Conservation (phyloP, 2,797 vertebrate species). For the Dromococcyx pavoninus region DNA sequence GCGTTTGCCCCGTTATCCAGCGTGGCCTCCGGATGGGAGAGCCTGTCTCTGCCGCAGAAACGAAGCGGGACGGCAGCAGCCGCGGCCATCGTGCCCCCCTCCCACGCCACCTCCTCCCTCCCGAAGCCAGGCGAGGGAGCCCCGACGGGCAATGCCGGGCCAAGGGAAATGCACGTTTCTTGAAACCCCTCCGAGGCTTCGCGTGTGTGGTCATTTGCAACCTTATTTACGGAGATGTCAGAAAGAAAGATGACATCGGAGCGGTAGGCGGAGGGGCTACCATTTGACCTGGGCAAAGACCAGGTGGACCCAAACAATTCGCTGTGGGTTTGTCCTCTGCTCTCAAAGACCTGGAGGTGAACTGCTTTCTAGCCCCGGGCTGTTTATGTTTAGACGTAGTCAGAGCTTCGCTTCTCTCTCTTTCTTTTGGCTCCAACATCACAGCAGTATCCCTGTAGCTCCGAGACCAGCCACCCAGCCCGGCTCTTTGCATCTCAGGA, state of each 20-base stretch:
- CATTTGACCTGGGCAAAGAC: conserved; percentile 70
- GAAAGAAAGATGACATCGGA: conserved; percentile 29
- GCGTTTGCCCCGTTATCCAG: neutral
- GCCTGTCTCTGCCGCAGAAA: neutral
- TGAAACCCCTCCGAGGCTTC: neutral
- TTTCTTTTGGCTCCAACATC: conserved; percentile 63
- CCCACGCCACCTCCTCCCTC: neutral
- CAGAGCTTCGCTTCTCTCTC: conserved; percentile 78
- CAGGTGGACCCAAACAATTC: conserved; percentile 72
- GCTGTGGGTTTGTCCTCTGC: conserved; percentile 62
- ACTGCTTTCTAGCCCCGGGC: conserved; percentile 82
- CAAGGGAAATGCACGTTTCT: neutral
- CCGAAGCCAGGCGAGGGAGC: neutral
- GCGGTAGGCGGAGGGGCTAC: neutral
- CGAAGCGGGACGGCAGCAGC: neutral
- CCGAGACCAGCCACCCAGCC: conserved; percentile 40
- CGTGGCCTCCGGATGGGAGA: neutral
- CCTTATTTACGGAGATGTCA: conserved; percentile 37
- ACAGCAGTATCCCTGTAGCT: neutral
- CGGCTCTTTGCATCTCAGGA: conserved; percentile 43
- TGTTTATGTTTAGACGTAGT: conserved; percentile 80
- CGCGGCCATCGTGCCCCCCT: neutral
- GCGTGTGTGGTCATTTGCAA: neutral
- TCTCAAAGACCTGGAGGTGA: conserved; percentile 85
- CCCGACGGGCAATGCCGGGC: neutral